phyloP scores from a whole-genome alignment of 1,140 invertebrate genomes.

The Lepidurus apus region DNA sequence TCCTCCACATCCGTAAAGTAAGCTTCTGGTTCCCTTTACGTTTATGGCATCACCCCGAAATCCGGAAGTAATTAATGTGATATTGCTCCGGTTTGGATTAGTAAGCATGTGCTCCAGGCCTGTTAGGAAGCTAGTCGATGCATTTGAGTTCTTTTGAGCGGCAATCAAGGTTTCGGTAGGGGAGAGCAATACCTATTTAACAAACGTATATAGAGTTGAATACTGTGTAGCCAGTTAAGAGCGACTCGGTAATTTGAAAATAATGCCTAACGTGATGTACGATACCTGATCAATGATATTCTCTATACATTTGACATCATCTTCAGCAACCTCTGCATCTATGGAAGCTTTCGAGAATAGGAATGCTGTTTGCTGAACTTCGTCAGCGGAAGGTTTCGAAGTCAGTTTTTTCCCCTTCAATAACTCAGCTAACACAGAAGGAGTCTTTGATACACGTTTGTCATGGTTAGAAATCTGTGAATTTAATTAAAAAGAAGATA shows the following conservation, averaged over 20 bases:
- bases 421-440: too few species aligned
- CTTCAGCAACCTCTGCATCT: neutral
- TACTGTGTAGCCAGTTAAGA: neutral
- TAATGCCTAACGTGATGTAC: too few species aligned
- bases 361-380: neutral
- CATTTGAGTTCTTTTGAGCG: neutral
- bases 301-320: neutral
- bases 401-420: too few species aligned
- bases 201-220: neutral
- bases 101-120: neutral
- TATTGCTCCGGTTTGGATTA: neutral
- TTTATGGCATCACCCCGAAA: neutral
- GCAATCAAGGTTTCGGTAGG: neutral
- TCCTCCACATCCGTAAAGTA: neutral
- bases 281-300: neutral
- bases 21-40: neutral
- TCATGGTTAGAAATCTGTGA: too few species aligned
- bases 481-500: too few species aligned
- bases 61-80: neutral
- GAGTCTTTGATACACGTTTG: too few species aligned
- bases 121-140: neutral
- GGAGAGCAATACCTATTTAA: neutral
- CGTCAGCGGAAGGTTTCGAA: neutral
- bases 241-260: too few species aligned
- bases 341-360: neutral